phyloP scores from a whole-genome alignment of 92 coral and sea anemone species.

The Parazoanthus darwini region DNA sequence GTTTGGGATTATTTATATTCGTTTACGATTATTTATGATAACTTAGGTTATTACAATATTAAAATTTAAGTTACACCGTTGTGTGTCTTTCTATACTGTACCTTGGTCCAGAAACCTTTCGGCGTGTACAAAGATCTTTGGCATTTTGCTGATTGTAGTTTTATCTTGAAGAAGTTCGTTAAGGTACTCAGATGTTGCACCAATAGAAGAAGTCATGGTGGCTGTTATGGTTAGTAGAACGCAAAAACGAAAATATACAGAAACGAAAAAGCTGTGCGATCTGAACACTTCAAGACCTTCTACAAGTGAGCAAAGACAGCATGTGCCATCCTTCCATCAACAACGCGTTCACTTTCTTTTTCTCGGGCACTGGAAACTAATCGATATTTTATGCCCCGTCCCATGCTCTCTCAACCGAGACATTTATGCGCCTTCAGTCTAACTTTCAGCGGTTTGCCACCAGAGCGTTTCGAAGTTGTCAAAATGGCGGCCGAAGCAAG shows the following conservation, averaged over 20 bases:
- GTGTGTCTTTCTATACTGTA: slow-evolving; percentile 58
- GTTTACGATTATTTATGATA: slow-evolving; percentile 91
- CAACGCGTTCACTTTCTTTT: slow-evolving; percentile 16
- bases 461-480: slow-evolving; percentile 17
- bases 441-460: neutral
- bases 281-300: slow-evolving; percentile 35
- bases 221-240: slow-evolving; percentile 93
- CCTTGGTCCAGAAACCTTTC: slow-evolving; percentile 99
- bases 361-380: slow-evolving; percentile 41
- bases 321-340: slow-evolving; percentile 29
- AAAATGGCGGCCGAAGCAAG: slow-evolving; percentile 87
- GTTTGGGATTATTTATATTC: slow-evolving; percentile 86
- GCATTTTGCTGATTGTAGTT: slow-evolving; percentile 99
- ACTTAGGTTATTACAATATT: slow-evolving; percentile 87
- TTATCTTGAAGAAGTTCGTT: slow-evolving; percentile 99
- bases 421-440: neutral
- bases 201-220: slow-evolving; percentile 84
- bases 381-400: slow-evolving; percentile 30
- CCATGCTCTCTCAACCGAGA: slow-evolving; percentile 50
- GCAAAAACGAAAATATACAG: slow-evolving; percentile 82
- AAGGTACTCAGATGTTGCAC: slow-evolving; percentile 94
- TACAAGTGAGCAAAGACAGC: slow-evolving; percentile 38
- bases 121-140: slow-evolving; percentile 99
- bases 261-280: slow-evolving; percentile 55
- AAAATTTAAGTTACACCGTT: slow-evolving; percentile 61